Base-by-base conservation (phyloP, 2,888 invertebrate species). In the Pristionchus maxplancki region DNA sequence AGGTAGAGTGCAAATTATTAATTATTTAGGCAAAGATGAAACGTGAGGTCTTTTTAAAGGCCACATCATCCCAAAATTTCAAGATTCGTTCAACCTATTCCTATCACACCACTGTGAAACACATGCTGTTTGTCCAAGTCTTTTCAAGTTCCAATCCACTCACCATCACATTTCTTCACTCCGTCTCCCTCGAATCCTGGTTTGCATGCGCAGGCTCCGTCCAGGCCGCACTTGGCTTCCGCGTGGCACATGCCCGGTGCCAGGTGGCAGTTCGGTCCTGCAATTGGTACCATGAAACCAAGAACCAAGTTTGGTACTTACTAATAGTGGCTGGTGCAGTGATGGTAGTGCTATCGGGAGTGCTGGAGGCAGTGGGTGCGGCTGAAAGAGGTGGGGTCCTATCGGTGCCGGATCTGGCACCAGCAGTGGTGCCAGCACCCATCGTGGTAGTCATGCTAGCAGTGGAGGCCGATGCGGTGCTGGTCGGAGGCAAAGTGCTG, bases 171-270 rank as follows among this genome's bases (percentile, higher is more conserved):
- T 17, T 83, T 81, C n/a, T 87, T 90, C n/a, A 92, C 84, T 58
- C 93, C 93, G 71, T 93, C 92, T 62, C 93, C 93, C 53, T 91
- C 89, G 89, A 91, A 93, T 53, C 93, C 93, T 40, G 90, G 89
- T 13, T 90, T 89, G 74, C 93, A 93, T 24, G 89, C 89, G 88
- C 93, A 93, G 0, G 67, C 85, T 31, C 92, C 92, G 89, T 91
- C 91, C 37, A 89, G 88, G 17, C 48, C 89, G 74, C 93, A 93
- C 24, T 71, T 81, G 5, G 93, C 93, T 37, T 93, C 89, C 31
- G 71, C 58, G 74, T 93, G 92, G 88, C 93, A 93, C 62, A 93
- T 82, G 31, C 81, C 88, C 11, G 89, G 87, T 31, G 92, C 90
- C 28, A 90, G 71, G 50, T 84, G 90, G 81, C 93, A 93, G 89